phyloP scores from a whole-genome alignment of 1,140 invertebrate genomes.

The Magallana gigas region DNA sequence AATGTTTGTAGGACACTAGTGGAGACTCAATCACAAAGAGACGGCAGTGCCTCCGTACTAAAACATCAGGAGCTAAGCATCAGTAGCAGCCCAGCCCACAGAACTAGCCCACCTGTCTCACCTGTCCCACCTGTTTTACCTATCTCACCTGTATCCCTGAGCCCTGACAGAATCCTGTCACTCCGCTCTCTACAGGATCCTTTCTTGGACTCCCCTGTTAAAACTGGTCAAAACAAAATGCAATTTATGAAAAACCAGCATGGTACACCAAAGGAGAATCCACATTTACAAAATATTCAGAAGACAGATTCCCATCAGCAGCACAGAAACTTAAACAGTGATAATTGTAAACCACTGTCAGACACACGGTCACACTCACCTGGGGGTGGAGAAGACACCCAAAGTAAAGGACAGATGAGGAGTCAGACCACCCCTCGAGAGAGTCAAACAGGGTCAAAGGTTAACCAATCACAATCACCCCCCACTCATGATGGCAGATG shows the following conservation, averaged over 20 bases:
- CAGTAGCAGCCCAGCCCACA: background rate
- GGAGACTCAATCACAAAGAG: background rate
- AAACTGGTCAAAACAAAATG: background rate
- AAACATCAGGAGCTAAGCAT: background rate
- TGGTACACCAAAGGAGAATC: background rate
- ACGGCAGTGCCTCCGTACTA: background rate
- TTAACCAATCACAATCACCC: background rate
- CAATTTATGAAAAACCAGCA: background rate
- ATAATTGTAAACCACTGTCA: background rate
- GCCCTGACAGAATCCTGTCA: background rate
- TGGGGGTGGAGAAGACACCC: background rate
- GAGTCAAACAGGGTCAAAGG: background rate
- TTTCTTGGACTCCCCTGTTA: background rate
- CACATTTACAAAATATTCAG: background rate
- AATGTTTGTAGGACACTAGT: too few relatives aligned
- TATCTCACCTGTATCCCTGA: background rate
- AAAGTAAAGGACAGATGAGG: background rate
- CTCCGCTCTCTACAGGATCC: conserved; percentile 4
- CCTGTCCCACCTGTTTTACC: background rate
- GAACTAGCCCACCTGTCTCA: background rate
- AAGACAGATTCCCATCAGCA: background rate
- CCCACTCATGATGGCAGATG: too few relatives aligned
- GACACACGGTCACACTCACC: background rate
- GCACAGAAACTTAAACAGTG: background rate
- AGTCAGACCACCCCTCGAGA: background rate